phyloP scores from a whole-genome alignment of 2,113 vertebrate species.

The Chiloscyllium plagiosum region DNA sequence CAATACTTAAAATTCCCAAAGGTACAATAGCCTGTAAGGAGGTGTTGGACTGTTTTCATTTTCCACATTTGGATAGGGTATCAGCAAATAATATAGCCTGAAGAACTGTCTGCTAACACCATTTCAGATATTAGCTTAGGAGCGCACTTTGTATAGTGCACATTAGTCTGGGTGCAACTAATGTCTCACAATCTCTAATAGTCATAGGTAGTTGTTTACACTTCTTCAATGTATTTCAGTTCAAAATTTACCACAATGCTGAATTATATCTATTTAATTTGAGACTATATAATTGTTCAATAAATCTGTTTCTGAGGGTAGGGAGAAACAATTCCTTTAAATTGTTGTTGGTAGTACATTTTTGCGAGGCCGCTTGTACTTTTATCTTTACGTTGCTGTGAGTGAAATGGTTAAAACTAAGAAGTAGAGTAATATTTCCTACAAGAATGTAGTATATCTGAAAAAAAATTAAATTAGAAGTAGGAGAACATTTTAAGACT shows the following conservation, averaged over 20 bases:
- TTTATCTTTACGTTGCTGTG: neutral
- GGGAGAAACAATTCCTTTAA: neutral
- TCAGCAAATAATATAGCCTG: neutral
- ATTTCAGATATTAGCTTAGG: neutral
- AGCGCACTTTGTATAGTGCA: neutral
- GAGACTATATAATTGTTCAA: neutral
- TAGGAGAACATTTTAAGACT: neutral
- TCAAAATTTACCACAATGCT: neutral
- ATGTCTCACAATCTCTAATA: neutral
- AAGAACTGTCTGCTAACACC: neutral
- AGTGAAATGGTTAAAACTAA: neutral
- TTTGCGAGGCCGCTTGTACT: neutral
- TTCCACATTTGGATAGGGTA: neutral
- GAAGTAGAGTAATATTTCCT: neutral
- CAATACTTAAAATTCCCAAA: neutral
- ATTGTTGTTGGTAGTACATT: neutral
- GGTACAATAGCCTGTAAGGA: neutral
- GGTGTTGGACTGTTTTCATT: neutral
- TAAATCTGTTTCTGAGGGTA: neutral
- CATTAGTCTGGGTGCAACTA: neutral
- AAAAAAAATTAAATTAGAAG: neutral
- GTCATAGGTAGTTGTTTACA: neutral
- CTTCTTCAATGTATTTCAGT: neutral
- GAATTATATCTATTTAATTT: neutral
- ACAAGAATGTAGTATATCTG: neutral